A percentile compares a stretch with the other conserved stretches of the same genome.
These are phyloP conservation scores for Peribatodes rhomboidaria DNA, from an alignment of 2,888 invertebrate genomes.

Conservation along the genomic window DNA sequence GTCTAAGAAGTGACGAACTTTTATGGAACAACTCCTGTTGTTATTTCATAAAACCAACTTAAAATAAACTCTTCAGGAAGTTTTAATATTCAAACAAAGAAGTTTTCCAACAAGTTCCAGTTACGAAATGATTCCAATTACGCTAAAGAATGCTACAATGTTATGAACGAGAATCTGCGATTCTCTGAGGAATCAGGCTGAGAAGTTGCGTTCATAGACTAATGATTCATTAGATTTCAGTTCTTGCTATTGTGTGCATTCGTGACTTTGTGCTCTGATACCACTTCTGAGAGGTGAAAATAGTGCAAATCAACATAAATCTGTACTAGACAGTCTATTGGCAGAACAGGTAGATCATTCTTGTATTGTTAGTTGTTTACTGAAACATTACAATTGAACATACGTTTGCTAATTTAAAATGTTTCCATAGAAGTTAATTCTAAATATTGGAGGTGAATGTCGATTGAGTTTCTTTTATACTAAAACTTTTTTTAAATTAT, in stretches of 20 bases:
- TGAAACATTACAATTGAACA: not conserved
- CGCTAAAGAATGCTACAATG: constrained; percentile 40
- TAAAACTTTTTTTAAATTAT: too few relatives aligned
- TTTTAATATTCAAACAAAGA: constrained; percentile 13
- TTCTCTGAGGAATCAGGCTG: constrained; percentile 61
- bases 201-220: constrained; percentile 55
- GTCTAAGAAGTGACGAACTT: not conserved
- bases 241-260: constrained; percentile 67
- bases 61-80: constrained; percentile 9
- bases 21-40: too few relatives aligned
- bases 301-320: constrained; percentile 34
- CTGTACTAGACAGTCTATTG: constrained; percentile 4
- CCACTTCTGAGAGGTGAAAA: constrained; percentile 34
- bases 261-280: constrained; percentile 81
- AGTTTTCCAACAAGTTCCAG: constrained; percentile 25
- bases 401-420: constrained; percentile 8
- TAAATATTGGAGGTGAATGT: not conserved
- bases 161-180: constrained; percentile 42
- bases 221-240: constrained; percentile 58
- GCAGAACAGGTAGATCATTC: not conserved
- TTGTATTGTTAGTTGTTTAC: constrained; percentile 13
- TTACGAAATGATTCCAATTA: constrained; percentile 53
- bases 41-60: too few relatives aligned
- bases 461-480: not conserved
- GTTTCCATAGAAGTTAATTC: not conserved